Conservation (phyloP, 2,888 invertebrate species). For the Enchytraeus crypticus region DNA sequence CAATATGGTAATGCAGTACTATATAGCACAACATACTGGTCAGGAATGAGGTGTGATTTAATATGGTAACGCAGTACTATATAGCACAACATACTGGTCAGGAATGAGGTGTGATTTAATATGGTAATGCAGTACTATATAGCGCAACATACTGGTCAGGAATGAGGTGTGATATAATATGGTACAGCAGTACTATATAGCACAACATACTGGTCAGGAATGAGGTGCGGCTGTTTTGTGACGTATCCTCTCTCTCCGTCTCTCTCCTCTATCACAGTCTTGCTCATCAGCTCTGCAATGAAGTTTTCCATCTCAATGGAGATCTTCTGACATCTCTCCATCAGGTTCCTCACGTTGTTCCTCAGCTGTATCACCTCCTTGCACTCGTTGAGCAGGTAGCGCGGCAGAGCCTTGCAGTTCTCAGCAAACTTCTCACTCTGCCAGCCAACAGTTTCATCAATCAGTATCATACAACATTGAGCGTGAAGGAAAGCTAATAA, state of each 20-base stretch:
- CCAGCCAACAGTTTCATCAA: too few relatives aligned
- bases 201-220: conserved; percentile 64
- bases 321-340: conserved; percentile 61
- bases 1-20: too few relatives aligned
- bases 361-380: conserved; percentile 49
- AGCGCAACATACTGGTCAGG: conserved; percentile 62
- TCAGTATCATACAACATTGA: too few relatives aligned
- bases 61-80: too few relatives aligned
- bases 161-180: too few relatives aligned
- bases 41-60: too few relatives aligned
- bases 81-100: too few relatives aligned
- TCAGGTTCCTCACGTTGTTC: conserved; percentile 19
- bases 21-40: too few relatives aligned
- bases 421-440: conserved; percentile 45
- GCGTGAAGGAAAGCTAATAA: too few relatives aligned
- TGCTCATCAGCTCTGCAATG: conserved; percentile 58
- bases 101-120: too few relatives aligned
- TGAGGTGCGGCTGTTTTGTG: conserved; percentile 63
- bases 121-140: too few relatives aligned
- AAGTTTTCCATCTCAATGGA: conserved; percentile 71
- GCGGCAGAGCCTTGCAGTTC: conserved; percentile 60
- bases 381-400: conserved; percentile 71
- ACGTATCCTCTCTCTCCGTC: conserved; percentile 45
- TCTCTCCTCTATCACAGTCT: conserved; percentile 52
- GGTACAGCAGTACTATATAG: too few relatives aligned